These are phyloP conservation scores for Cygnus atratus DNA, from an alignment of 2,113 vertebrate genomes.

Conservation along the genomic window DNA sequence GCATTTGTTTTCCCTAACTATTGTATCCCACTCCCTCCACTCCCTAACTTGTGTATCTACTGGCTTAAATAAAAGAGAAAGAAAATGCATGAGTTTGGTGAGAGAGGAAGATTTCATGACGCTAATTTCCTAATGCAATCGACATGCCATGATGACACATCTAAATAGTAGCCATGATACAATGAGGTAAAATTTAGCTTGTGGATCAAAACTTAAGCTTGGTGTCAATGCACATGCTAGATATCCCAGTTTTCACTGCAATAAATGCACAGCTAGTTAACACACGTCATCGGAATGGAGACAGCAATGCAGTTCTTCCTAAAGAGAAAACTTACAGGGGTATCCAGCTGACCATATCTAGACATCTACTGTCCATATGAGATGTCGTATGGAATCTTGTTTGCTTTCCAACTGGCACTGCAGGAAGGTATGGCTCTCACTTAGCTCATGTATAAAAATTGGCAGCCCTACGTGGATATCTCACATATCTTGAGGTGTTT, in stretches of 20 bases:
- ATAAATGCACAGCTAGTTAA: background rate
- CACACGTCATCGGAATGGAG: background rate
- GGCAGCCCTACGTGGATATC: background rate
- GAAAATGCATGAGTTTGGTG: background rate
- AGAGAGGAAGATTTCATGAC: background rate
- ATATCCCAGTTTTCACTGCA: background rate
- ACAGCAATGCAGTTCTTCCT: background rate
- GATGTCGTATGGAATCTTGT: background rate
- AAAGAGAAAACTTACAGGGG: background rate
- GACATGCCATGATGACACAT: background rate
- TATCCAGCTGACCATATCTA: background rate
- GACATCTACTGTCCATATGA: background rate
- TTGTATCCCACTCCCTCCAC: background rate
- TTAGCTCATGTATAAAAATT: background rate
- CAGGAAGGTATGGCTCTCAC: background rate
- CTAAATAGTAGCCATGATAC: background rate
- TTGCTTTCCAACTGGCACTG: background rate
- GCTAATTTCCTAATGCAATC: background rate
- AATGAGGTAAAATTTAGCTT: background rate
- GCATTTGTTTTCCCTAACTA: background rate
- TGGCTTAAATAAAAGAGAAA: background rate
- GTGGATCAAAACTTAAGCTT: background rate
- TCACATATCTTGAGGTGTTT: background rate
- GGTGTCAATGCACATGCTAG: fast-evolving
- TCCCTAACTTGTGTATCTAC: background rate